Conservation (phyloP, 2,888 invertebrate genomes). For the Nudaria mundana region DNA sequence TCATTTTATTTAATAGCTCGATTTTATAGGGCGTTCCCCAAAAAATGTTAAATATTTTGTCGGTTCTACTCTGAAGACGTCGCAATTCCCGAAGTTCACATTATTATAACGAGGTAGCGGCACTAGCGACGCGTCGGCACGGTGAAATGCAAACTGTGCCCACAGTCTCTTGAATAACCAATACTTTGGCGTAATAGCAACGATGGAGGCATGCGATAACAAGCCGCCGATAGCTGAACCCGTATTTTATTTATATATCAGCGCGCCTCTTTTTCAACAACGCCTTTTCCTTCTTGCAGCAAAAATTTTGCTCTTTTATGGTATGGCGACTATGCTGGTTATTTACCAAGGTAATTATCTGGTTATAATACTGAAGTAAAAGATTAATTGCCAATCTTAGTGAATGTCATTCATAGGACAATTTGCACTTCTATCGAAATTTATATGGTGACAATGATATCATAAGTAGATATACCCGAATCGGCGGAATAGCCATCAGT, state of each 20-base stretch:
- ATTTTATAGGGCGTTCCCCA: slow-evolving; percentile 25
- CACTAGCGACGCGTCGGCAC: slow-evolving; percentile 58
- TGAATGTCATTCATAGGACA: no score
- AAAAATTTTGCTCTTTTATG: slow-evolving; percentile 78
- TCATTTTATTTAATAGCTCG: slow-evolving; percentile 23
- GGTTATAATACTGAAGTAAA: slow-evolving; percentile 62
- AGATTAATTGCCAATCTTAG: slow-evolving; percentile 62
- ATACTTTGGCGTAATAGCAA: slow-evolving; percentile 74
- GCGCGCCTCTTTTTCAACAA: slow-evolving; percentile 79
- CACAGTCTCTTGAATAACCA: slow-evolving; percentile 72
- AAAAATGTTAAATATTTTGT: slow-evolving; percentile 42
- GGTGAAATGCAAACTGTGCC: slow-evolving; percentile 76
- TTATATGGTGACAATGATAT: no score
- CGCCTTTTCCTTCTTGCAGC: slow-evolving; percentile 71
- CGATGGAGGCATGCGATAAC: slow-evolving; percentile 80
- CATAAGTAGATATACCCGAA: no score
- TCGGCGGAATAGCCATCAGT: no score
- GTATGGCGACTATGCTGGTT: slow-evolving; percentile 67
- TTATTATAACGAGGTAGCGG: slow-evolving; percentile 79
- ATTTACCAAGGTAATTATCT: slow-evolving; percentile 74
- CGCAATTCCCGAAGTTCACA: slow-evolving; percentile 78
- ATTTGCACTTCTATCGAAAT: no score
- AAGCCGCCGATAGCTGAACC: slow-evolving; percentile 81
- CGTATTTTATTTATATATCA: slow-evolving; percentile 81
- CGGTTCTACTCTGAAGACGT: slow-evolving; percentile 66